Conservation (phyloP, 2,888 invertebrate species). For the Ditula angustiorana region DNA sequence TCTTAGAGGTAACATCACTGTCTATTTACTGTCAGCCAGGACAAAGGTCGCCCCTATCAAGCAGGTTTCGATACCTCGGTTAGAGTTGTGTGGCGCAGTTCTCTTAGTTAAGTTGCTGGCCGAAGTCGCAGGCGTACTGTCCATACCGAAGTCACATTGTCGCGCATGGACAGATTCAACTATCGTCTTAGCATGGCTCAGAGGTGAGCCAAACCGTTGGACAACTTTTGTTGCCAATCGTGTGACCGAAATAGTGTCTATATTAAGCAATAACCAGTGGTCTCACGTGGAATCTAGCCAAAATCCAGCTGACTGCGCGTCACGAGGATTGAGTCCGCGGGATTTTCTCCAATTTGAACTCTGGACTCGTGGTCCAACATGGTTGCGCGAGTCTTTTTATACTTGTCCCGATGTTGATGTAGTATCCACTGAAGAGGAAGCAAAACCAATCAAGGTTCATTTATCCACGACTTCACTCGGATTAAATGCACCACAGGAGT, state of each 20-base stretch:
- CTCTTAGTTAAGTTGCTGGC: conserved; percentile 28
- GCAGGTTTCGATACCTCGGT: conserved; percentile 31
- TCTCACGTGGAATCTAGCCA: conserved; percentile 43
- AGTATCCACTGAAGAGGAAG: conserved; percentile 32
- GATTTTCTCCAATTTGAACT: conserved; percentile 42
- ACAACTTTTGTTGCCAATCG: conserved; percentile 43
- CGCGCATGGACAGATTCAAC: too few relatives aligned
- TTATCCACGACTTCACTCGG: not conserved
- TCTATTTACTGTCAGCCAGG: conserved; percentile 12
- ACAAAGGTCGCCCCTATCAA: conserved; percentile 26
- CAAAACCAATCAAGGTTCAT: conserved; percentile 8
- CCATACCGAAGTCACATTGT: not conserved
- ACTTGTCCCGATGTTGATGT: not conserved
- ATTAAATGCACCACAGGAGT: not conserved
- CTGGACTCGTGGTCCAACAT: conserved; percentile 43
- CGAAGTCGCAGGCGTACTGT: conserved; percentile 26
- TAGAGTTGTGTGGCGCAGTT: too few relatives aligned
- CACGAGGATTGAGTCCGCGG: conserved; percentile 44
- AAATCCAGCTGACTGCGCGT: conserved; percentile 52
- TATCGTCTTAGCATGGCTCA: too few relatives aligned
- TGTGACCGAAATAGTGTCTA: conserved; percentile 45
- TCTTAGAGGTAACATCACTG: conserved; percentile 17
- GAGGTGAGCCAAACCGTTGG: conserved; percentile 46
- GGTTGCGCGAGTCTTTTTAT: conserved; percentile 9
- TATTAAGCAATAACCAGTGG: conserved; percentile 43